Percentiles rank a stretch among this genome's conserved stretches.
phyloP scores from a whole-genome alignment of 2,797 vertebrate genomes.

The Lacerta viridis region DNA sequence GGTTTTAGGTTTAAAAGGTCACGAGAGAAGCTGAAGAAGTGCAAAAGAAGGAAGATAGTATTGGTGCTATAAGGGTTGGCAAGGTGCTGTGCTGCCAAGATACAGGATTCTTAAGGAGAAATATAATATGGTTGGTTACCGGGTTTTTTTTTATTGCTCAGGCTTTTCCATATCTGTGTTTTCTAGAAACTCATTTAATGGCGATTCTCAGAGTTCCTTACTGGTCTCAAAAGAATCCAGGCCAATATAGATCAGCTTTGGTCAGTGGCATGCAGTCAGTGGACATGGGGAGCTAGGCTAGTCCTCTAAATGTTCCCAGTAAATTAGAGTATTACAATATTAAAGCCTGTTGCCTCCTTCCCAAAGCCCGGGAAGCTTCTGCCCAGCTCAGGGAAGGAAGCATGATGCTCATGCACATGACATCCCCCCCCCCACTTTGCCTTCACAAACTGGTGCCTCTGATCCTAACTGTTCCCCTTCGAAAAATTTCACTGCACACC shows the following conservation, averaged over 20 bases:
- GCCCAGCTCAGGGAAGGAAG: too few relatives aligned
- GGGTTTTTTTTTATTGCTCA: fast-evolving
- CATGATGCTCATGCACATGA: neutral
- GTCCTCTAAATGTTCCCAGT: too few relatives aligned
- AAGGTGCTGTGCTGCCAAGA: neutral
- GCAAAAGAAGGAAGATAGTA: neutral
- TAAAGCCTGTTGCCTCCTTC: too few relatives aligned
- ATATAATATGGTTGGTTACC: fast-evolving
- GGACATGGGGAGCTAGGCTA: too few relatives aligned
- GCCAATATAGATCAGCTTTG: neutral
- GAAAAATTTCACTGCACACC: too few relatives aligned
- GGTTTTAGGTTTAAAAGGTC: neutral
- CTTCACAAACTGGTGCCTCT: too few relatives aligned
- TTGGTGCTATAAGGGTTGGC: neutral
- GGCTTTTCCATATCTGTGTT: neutral
- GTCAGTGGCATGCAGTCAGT: too few relatives aligned
- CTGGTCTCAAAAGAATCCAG: neutral
- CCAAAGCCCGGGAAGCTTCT: too few relatives aligned
- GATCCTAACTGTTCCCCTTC: too few relatives aligned
- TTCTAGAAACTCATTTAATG: conserved; percentile 8
- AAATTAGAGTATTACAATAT: too few relatives aligned
- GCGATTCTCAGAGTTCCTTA: conserved; percentile 15
- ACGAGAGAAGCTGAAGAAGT: neutral
- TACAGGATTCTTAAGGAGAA: neutral
- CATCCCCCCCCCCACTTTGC: too few relatives aligned